Evolutionary conservation across 2,888 invertebrate species (phyloP).

Genomic region (Euspilapteryx auroguttella): DNA sequence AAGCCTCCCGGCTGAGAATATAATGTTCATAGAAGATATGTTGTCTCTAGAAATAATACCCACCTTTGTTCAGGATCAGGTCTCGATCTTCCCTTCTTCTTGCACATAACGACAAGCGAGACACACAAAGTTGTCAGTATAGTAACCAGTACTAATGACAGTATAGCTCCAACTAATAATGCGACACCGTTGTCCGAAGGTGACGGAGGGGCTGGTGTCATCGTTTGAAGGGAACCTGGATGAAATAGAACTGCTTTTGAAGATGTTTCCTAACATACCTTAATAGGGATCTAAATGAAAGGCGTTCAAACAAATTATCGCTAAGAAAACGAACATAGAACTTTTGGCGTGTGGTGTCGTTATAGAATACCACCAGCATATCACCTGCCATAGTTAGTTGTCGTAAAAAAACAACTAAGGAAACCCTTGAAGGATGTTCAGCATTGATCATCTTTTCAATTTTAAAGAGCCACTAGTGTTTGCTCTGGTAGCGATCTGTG

Average conservation of each 20-base stretch:
- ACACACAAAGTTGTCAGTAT: slow-evolving; percentile 48
- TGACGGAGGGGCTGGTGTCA: slow-evolving; percentile 28
- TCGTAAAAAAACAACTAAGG: too few species aligned
- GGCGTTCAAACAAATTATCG: background rate
- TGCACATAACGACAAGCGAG: slow-evolving; percentile 45
- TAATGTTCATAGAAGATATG: too few species aligned
- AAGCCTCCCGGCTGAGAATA: too few species aligned
- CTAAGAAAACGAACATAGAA: too few species aligned
- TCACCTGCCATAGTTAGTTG: too few species aligned
- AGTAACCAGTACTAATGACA: slow-evolving; percentile 42
- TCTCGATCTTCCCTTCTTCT: slow-evolving; percentile 31
- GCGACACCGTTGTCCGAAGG: slow-evolving; percentile 37
- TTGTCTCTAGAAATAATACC: too few species aligned
- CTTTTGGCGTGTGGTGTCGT: too few species aligned
- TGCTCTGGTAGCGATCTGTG: too few species aligned
- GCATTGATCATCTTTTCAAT: too few species aligned
- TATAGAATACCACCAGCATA: too few species aligned
- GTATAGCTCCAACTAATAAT: slow-evolving; percentile 36
- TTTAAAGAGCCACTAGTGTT: too few species aligned
- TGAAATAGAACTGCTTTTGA: slow-evolving; percentile 1
- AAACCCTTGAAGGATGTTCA: too few species aligned
- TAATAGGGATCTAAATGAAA: background rate
- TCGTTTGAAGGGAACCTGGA: slow-evolving; percentile 44
- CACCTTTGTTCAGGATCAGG: slow-evolving; percentile 37
- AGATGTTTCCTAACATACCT: background rate